Conservation (phyloP, 2,113 vertebrate species). For the Coreoperca whiteheadi region DNA sequence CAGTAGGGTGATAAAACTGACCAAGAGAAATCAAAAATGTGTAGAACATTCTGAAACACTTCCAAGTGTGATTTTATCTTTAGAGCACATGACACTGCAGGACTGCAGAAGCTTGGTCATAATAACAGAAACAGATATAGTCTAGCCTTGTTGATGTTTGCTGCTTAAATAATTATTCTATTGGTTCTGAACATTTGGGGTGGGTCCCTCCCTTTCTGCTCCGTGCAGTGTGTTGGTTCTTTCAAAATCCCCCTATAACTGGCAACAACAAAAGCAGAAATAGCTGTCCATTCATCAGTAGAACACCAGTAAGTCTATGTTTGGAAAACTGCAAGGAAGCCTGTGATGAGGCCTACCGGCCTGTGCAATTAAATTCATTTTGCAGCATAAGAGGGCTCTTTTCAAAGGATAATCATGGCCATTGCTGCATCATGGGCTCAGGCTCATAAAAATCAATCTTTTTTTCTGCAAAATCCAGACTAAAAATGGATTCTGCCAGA, state of each 20-base stretch:
- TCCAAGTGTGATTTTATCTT: not conserved
- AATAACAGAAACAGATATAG: slow-evolving; percentile 3
- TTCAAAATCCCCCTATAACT: not conserved
- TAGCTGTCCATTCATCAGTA: slow-evolving; percentile 1
- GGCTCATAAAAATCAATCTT: not conserved
- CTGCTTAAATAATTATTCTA: not conserved
- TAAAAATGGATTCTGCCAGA: not conserved
- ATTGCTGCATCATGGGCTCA: not conserved
- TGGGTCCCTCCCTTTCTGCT: not conserved
- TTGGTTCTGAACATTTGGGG: not conserved
- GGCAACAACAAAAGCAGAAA: slow-evolving; percentile 4
- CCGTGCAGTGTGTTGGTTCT: not conserved
- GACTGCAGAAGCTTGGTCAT: not conserved
- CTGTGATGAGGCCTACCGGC: slow-evolving; percentile 23
- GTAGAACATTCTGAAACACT: not conserved
- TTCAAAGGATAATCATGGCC: slow-evolving; percentile 10
- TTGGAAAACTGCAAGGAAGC: slow-evolving; percentile 18
- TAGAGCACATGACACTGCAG: not conserved
- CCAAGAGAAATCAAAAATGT: too few species aligned
- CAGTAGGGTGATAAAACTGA: too few species aligned
- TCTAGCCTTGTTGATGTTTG: not conserved
- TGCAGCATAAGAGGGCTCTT: not conserved
- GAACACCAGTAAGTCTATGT: slow-evolving; percentile 20
- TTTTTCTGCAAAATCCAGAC: not conserved
- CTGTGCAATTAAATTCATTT: slow-evolving; percentile 26